Evolutionary conservation across 2,888 invertebrate genomes (phyloP), one percentile per base, ranked within the genome.

Genomic region (Anarsia innoxiella): DNA sequence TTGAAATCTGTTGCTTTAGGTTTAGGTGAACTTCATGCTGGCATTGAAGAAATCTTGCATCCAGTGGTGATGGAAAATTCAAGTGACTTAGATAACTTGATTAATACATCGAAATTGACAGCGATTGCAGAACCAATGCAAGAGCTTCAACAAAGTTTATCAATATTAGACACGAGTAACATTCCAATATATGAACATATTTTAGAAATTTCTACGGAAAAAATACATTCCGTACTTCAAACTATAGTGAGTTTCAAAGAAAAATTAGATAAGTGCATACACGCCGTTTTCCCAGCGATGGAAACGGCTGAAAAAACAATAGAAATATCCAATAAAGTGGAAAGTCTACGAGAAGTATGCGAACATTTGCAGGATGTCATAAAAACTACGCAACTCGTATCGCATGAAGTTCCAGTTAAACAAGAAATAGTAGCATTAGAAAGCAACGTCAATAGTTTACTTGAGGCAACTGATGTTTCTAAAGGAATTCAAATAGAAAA

Each of bases 161-260:
- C 72, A 31, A 58, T 73, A 32, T 49, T 80, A 58, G 74, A 79
- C 47, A 51, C 53, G 39, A 64, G 50, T 52, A 72, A 78, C 66
- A 75, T 80, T 71, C 72, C 75, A 67, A 54, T 73, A 50, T 76
- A 66, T 49, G 75, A 78, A 66, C 61, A 70, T 57, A 61, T 73
- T 48, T 51, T 73, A 60, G 71, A 76, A 53, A 59, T 74, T 45
- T 60, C 76, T 13, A 49, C 65, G 45, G 74, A 75, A 48, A 67
- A 57, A 57, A 51, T 74, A 64, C 56, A 70, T 63, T 63, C 63
- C 51, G 61, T 76, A 38, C 53, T 72, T 25, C 56, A 70, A 55
- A 66, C 45, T 25, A 59, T 83, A 44, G 51, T 56, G 44, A 62
- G 69, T 40, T 72, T 82, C 39, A 79, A 75, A 51, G 52, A 64